Evolutionary conservation across 1,140 invertebrate species (phyloP), one percentile per base, ranked within the genome.

Genomic region (Wasmannia auropunctata): DNA sequence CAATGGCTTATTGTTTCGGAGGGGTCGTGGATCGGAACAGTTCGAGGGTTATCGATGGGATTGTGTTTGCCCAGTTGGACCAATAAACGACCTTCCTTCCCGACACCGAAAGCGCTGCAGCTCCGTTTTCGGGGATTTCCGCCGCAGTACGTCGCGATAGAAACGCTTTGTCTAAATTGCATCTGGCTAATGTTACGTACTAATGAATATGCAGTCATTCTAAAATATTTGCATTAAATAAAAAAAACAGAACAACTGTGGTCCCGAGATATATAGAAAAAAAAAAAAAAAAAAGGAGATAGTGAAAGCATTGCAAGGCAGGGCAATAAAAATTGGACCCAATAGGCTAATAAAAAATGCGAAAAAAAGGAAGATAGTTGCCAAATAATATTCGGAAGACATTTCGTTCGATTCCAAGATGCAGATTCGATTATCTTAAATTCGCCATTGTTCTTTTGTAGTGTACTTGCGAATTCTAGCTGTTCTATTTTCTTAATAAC

Each of bases 51-150:
- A 93, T 91, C 91, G 88, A 91, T 89, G 89, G 90, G 85, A 86
- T 85, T 76, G 81, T 95, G 91, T 95, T 95, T 95, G 93, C 90
- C 91, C 94, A 95, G 95, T 95, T 95, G 94, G 92, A 10, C 86
- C 84, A 90, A 91, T 88, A 91, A 58, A 79, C 86, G 80, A 54
- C 69, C 49, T 54, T 25, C 84, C 46, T 70, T 63, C 54, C 70
- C 77, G 87, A 31, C 58, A 72, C 75, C 46, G 80, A 56, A 72
- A 85, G 79, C 67, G 34, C n/a, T n/a, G n/a, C 63, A 37, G 86
- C 84, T 81, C 81, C 43, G 70, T 63, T 90, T 87, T 89, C 60
- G 69, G 37, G n/a, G 46, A 83, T 83, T 88, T 80, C 85, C 85
- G 56, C 19, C 34, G 49, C 40, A 37, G 69, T 16, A 25, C 54